Evolutionary conservation across 2,797 vertebrate genomes (phyloP), one percentile per base, ranked within the genome.

Genomic region (Phrynocephalus guinanensis): DNA sequence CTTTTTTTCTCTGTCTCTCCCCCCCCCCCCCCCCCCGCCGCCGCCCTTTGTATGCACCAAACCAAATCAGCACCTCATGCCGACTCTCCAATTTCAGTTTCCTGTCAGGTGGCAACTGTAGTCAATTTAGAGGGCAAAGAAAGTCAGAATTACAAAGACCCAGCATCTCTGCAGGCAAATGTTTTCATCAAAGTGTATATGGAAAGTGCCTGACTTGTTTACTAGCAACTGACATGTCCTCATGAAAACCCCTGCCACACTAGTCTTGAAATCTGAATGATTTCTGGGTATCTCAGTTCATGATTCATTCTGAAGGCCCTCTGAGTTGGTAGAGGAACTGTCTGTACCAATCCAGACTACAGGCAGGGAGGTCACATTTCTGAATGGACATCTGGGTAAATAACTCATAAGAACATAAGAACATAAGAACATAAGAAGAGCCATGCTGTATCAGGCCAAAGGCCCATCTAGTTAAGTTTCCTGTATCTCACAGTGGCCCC

Each of bases 1-100:
- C 4, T 16, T 13, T 83, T 83, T 44, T 5, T 72, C 71, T 28
- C 28, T 18, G 48, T 28, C 78, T 70, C 48, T 48, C 33, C 33
- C 33, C 33, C 33, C 33, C 33, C 33, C 33, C 33, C 33, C 33
- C 38, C 38, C 38, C 3, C 38, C 38, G 3, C 38, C 38, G 0
- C 38, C 38, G 4, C 38, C 38, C 5, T 44, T 44, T 44, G 38
- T 44, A 44, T 44, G 38, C 22, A 86, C 2, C 5, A 56, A 81
- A 6, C 60, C 84, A 48, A 50, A 87, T 87, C 83, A 60, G 60
- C 33, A 48, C n/a, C 82, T 82, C 70, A 81, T 24, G 80, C 85
- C 85, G 26, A 79, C 38, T 83, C 72, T 82, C 77, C 82, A 7
- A 33, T 30, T 70, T 77, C 82, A 10, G 33, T n/a, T 83, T 28